Base-by-base conservation (phyloP, 2,113 vertebrate species). In the Heliornis fulica region DNA sequence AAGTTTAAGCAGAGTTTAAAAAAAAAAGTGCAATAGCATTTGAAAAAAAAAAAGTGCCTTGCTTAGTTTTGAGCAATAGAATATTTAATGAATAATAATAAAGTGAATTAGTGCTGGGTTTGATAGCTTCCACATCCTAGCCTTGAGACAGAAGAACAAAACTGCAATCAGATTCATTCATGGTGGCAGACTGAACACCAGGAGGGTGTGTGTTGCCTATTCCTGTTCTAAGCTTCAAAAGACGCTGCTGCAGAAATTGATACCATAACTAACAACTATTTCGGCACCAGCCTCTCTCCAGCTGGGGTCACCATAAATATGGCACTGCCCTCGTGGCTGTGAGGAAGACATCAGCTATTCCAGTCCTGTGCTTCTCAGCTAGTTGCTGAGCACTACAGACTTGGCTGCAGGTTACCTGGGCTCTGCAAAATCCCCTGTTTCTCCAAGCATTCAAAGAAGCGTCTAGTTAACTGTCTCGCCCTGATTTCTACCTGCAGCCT, bases 1-100 rank as follows among this genome's bases (percentile, higher is more conserved):
- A 97, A 97, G 94, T 86, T 97, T 94, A 96, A 94, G 83, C 18
- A 51, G 79, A 85, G 77, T 71, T 46, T 19, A 46, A 46, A 46
- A 46, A 45, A 46, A 46, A 46, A 46, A 5, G 21, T 19, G 20
- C 46, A 46, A 46, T 22, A 46, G 20, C 46, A 46, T 46, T 46
- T 22, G 46, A 46, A 20, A 46, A 46, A 20, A 46, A 46, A 46
- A 5, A 50, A 50, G 20, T 9, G 9, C 12, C 86, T 68, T 80
- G 36, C 48, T 40, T 59, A 28, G 46, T 89, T 95, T 91, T 64
- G 50, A 78, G 92, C 81, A 89, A 69, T 11, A 83, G 63, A 56
- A 45, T 95, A 76, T 90, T 84, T 85, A 95, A 90, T 57, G 92
- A 87, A 72, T 54, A 78, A 89, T 75, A 92, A 76, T 46, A 46